Percentiles rank a stretch among this genome's conserved stretches.
phyloP scores from a whole-genome alignment of 2,888 invertebrate genomes.

The Noctuana brunneofusca region DNA sequence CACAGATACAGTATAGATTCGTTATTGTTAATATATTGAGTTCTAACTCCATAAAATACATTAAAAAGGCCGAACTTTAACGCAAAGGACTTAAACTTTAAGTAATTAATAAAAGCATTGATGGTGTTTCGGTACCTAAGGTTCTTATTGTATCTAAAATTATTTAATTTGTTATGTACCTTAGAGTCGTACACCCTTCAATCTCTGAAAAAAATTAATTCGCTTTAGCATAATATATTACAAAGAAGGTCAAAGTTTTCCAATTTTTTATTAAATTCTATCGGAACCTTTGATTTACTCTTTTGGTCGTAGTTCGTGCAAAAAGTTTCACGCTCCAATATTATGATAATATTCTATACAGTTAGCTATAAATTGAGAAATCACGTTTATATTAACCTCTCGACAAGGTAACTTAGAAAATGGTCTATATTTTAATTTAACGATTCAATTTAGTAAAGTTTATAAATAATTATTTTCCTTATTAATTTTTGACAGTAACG shows the following conservation, averaged over 20 bases:
- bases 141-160: too few species aligned
- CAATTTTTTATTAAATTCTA: constrained; percentile 5
- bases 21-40: too few species aligned
- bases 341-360: constrained; percentile 11
- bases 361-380: constrained; percentile 6
- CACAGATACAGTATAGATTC: too few species aligned
- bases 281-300: constrained; percentile 2
- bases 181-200: background rate
- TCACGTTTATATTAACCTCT: background rate
- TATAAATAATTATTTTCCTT: background rate
- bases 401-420: constrained; percentile 1
- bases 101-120: too few species aligned
- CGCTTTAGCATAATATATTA: background rate
- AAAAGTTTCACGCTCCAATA: constrained; percentile 23
- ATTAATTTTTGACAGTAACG: too few species aligned
- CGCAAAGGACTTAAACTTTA: too few species aligned
- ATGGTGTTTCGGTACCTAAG: too few species aligned
- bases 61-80: too few species aligned
- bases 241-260: background rate
- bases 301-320: background rate
- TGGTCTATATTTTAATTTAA: background rate
- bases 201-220: background rate
- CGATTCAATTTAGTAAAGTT: background rate
- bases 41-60: too few species aligned
- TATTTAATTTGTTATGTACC: too few species aligned